Base-by-base conservation (phyloP, 2,888 invertebrate genomes). In the Smittia sp. region DNA sequence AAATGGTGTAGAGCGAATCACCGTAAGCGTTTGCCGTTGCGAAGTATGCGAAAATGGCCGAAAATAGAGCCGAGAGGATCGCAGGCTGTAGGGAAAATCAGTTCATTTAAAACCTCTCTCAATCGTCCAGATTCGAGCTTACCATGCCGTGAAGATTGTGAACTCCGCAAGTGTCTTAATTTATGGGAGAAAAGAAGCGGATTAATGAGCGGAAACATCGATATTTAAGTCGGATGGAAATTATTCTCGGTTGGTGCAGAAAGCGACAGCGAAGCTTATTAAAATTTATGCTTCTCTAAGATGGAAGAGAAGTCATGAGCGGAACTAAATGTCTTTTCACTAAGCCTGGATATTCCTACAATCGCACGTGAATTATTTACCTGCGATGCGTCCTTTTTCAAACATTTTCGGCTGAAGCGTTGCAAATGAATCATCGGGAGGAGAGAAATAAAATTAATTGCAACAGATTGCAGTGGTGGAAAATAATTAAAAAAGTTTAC, bases 111-210 rank as follows among this genome's bases (percentile, higher is more conserved):
- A n/a, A n/a, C n/a, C n/a, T n/a, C n/a, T n/a, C n/a, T n/a, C n/a
- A n/a, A n/a, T n/a, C n/a, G n/a, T n/a, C n/a, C n/a, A n/a, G n/a
- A n/a, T n/a, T n/a, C n/a, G n/a, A n/a, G n/a, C n/a, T n/a, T n/a
- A n/a, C n/a, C n/a, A 97, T 93, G 0, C 97, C 98, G 80, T 98
- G 98, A 15, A 98, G 87, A 83, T 98, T 98, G 83, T 98, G 90
- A 1, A 98, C 96, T 4, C 98, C 98, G 79, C 97, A 98, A 4
- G 72, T 72, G 32, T 72, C 72, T 72, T 11, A 63, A 27, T 63
- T 63, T 13, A 25, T 27, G 24, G 27, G 24, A 15, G 24, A 58
- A 20, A 24, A 58, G 58, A 58, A 46, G n/a, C n/a, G 52, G 52
- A 58, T n/a, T 20, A 58, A 58, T 22, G 22, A 58, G 58, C n/a